Evolutionary conservation across 2,113 vertebrate genomes (phyloP).

Genomic region (Oenanthe melanoleuca): DNA sequence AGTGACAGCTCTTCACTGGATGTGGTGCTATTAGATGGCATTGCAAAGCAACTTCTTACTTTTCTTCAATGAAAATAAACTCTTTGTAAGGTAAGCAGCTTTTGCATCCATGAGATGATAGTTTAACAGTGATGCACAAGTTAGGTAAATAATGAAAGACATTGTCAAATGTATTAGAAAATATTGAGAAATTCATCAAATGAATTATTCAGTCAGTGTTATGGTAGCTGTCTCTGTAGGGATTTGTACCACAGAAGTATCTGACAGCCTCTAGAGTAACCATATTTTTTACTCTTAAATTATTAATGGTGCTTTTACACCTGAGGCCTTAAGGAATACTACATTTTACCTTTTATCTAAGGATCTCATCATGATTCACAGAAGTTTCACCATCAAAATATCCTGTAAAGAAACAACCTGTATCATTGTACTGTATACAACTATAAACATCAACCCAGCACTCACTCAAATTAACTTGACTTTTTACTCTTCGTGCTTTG

Average conservation of each 20-base stretch:
- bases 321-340: background rate
- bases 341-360: background rate
- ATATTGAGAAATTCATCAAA: background rate
- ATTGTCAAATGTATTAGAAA: background rate
- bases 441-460: background rate
- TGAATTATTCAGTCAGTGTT: constrained; percentile 7
- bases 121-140: background rate
- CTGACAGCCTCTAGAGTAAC: background rate
- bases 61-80: background rate
- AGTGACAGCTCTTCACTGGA: background rate
- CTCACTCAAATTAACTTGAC: background rate
- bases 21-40: background rate
- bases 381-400: background rate
- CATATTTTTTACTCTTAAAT: constrained; percentile 8
- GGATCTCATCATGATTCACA: background rate
- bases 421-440: background rate
- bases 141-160: background rate
- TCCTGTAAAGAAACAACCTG: background rate
- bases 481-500: background rate
- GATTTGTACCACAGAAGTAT: background rate
- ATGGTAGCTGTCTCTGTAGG: background rate
- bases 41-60: background rate
- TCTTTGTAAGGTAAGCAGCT: background rate
- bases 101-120: background rate
- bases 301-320: constrained; percentile 14